Base-by-base conservation (phyloP, 1,140 invertebrate species). In the Temnothorax longispinosus region DNA sequence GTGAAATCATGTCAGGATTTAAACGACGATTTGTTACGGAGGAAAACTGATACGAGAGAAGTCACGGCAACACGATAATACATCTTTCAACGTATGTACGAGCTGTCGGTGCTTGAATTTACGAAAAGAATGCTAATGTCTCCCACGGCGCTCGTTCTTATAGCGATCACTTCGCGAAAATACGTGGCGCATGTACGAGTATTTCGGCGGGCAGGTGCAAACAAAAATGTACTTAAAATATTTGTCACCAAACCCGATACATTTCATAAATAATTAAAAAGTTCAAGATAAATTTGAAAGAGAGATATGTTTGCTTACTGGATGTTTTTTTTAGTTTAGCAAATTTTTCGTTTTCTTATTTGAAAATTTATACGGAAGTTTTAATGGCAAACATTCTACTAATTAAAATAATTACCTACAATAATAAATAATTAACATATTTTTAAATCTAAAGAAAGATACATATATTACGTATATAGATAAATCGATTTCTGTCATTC, bases 21-120 rank as follows among this genome's bases (percentile, higher is more conserved):
- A 78, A 78, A 65, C 6, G 13, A 3, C 32, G 44, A 78, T 78
- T 65, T 65, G 44, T 65, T 78, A 65, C 38, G 5, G 15, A 27
- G 41, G 47, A 47, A 47, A 78, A 78, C 41, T 78, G 41, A 64
- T 64, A 64, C 41, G 3, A 65, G 27, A 78, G 6, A 65, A 78
- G 44, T 78, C 44, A 78, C 41, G 76, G 41, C n/a, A 35, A 41
- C 44, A 21, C 27, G 27, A 78, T 65, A 47, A 78, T 78, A 78
- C 27, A 78, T 78, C 44, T 65, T 78, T 78, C 76, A 78, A 50
- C 56, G 27, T 64, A 64, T 77, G 15, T 77, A 62, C 27, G 41
- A 64, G 60, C 58, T 78, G 75, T 78, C 76, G 76, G 58, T 78
- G 58, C 47, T 80, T n/a, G 62, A 87, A 87, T 88, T 87, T 74